These are phyloP conservation scores for Andinoacara biseriatus DNA, from an alignment of 2,113 vertebrate genomes.

Conservation along the genomic window DNA sequence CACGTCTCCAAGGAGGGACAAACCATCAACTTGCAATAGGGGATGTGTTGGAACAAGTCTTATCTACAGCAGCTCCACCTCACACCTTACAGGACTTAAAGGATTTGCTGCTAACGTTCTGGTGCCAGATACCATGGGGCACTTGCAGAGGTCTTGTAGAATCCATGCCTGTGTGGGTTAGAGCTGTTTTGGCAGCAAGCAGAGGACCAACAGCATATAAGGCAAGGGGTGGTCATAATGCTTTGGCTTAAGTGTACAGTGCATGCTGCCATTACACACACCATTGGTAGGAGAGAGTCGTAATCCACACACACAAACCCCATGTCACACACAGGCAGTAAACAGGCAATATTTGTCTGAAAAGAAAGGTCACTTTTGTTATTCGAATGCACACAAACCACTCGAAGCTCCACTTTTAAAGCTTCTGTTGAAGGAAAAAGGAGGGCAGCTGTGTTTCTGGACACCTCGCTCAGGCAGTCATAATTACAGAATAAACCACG, in stretches of 20 bases:
- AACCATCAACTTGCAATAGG: background rate
- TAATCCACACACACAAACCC: constrained; percentile 37
- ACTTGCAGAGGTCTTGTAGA: constrained; percentile 9
- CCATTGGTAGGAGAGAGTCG: constrained; percentile 11
- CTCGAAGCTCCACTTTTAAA: constrained; percentile 50
- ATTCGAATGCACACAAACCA: constrained; percentile 50
- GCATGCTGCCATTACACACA: constrained; percentile 32
- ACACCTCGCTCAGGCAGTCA: constrained; percentile 45
- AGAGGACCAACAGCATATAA: constrained; percentile 5
- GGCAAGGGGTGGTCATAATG: background rate
- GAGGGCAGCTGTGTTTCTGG: constrained; percentile 40
- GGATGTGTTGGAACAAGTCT: constrained; percentile 10
- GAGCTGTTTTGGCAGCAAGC: constrained; percentile 11
- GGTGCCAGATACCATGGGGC: constrained; percentile 9
- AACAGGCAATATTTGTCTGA: constrained; percentile 52
- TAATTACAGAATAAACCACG: constrained; percentile 68
- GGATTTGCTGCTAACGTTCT: constrained; percentile 27
- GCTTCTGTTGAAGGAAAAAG: constrained; percentile 47
- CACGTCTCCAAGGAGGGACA: background rate
- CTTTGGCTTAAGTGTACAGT: constrained; percentile 19
- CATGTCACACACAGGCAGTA: constrained; percentile 34
- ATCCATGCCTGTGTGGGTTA: background rate
- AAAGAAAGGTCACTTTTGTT: constrained; percentile 72
- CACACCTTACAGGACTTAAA: constrained; percentile 26
- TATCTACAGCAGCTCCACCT: background rate